Evolutionary conservation across 2,888 invertebrate genomes (phyloP), one percentile per base, ranked within the genome.

Genomic region (Amphipyra tragopoginis): DNA sequence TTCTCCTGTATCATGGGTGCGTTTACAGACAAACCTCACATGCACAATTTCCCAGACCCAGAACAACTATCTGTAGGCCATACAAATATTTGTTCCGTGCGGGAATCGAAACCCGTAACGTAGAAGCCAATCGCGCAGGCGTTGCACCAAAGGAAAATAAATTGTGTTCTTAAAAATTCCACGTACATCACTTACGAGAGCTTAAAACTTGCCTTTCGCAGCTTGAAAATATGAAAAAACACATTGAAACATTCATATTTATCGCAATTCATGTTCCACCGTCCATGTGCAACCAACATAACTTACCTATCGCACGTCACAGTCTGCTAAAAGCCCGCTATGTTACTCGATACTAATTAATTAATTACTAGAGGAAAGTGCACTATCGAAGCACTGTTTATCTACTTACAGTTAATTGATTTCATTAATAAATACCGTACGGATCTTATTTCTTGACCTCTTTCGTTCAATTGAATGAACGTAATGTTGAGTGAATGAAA

Each of bases 371-470:
- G 14, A 58, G 26, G 50, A 66, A 57, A 59, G 49, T 59, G 62
- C 54, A 62, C 43, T 57, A 57, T 38, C 38, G 26, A 29, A 34
- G 60, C 49, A 45, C 49, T 60, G 63, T 73, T 63, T 63, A 60
- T 61, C 26, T 52, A 54, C 47, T 33, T 14, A 45, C 47, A 39
- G 75, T 42, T 75, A 75, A 70, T 61, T 52, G 71, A 69, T 75
- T 69, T 49, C 45, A 69, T 61, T 74, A 54, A 36, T 44, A 15
- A 57, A 68, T 61, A 57, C 50, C 51, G 59, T 52, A 33, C 43
- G 13, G 45, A 62, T 63, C 54, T 54, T 51, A 50, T 74, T 74
- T 49, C 15, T 45, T 68, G 55, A 74, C 49, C 74, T 44, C 38
- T 44, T 53, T 67, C 40, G 8, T 33, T 74, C 7, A 45, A 56